phyloP scores from a whole-genome alignment of 2,888 invertebrate species.

The Drosophila prostipennis region DNA sequence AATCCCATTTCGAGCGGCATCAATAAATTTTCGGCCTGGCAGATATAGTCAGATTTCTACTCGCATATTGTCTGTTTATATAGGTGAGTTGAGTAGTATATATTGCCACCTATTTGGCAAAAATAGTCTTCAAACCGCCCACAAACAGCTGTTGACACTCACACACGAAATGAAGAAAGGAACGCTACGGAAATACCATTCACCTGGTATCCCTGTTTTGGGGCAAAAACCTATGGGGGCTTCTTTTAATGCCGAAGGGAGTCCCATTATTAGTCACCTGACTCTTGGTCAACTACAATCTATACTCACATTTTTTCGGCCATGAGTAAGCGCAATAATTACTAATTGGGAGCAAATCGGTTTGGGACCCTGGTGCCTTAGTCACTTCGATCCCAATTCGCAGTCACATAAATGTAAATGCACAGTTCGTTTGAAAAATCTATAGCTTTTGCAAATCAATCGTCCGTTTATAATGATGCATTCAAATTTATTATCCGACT shows the following conservation, averaged over 20 bases:
- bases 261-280: constrained; percentile 35
- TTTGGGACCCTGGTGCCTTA: neutral
- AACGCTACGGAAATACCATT: constrained; percentile 31
- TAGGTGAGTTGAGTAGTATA: constrained; percentile 10
- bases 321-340: constrained; percentile 57
- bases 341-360: constrained; percentile 51
- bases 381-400: constrained; percentile 1
- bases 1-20: constrained; percentile 67
- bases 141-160: constrained; percentile 64
- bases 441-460: neutral
- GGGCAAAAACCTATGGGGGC: neutral
- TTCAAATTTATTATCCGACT: no score
- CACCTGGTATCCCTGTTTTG: constrained; percentile 41
- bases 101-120: constrained; percentile 32
- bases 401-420: neutral
- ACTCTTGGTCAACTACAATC: constrained; percentile 41
- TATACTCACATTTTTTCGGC: constrained; percentile 34
- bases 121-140: constrained; percentile 51
- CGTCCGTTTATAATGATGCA: neutral
- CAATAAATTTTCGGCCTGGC: constrained; percentile 65
- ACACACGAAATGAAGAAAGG: constrained; percentile 14
- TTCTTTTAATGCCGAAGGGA: constrained; percentile 9
- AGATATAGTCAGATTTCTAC: constrained; percentile 49
- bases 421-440: constrained; percentile 9
- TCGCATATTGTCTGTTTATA: constrained; percentile 10